phyloP scores from a whole-genome alignment of 2,113 vertebrate species.

The Naja naja region DNA sequence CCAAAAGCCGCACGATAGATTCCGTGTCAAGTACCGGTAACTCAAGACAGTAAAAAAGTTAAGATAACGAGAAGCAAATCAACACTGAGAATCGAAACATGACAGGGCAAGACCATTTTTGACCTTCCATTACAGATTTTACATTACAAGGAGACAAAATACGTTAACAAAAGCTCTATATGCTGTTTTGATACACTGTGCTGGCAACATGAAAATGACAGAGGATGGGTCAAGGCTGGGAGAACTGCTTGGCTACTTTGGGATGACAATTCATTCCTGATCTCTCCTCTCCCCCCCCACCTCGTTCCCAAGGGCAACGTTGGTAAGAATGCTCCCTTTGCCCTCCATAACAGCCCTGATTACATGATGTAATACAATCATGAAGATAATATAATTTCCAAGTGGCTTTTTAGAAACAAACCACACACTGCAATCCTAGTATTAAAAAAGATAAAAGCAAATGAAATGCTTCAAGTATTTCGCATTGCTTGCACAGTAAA shows the following conservation, averaged over 20 bases:
- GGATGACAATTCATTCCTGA: neutral
- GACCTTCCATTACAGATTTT: neutral
- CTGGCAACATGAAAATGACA: neutral
- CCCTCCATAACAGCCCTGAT: neutral
- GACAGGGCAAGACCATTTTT: neutral
- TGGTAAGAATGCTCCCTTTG: neutral
- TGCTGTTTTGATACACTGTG: neutral
- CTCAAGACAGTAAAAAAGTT: neutral
- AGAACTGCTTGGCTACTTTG: neutral
- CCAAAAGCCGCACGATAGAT: neutral
- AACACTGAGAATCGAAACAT: neutral
- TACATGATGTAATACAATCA: neutral
- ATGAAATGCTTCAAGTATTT: neutral
- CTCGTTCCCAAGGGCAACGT: rapidly evolving
- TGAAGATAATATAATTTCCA: neutral
- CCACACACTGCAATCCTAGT: neutral
- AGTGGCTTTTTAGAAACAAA: neutral
- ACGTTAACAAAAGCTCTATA: neutral
- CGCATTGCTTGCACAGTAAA: neutral
- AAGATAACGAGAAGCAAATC: neutral
- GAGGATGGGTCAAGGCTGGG: neutral
- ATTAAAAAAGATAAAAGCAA: neutral
- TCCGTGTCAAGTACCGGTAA: neutral
- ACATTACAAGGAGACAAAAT: neutral
- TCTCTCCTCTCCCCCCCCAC: neutral